phyloP scores from a whole-genome alignment of 2,113 vertebrate species.

The Thalassoma bifasciatum region DNA sequence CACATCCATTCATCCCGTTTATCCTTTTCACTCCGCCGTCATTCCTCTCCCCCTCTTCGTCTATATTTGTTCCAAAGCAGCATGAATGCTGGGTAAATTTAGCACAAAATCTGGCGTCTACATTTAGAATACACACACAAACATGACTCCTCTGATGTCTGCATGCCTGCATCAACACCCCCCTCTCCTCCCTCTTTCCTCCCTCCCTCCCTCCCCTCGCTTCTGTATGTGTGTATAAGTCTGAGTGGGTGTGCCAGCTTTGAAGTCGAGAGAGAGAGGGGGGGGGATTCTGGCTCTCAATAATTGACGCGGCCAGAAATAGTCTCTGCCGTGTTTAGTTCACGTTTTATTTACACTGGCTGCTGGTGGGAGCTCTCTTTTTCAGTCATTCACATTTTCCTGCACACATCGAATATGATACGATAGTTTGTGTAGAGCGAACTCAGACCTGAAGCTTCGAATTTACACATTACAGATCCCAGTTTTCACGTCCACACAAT shows the following conservation, averaged over 20 bases:
- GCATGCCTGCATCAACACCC: background rate
- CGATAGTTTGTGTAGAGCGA: too few relatives aligned
- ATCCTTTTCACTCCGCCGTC: constrained; percentile 3
- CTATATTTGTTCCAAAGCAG: constrained; percentile 13
- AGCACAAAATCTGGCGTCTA: constrained; percentile 21
- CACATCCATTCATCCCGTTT: constrained; percentile 6
- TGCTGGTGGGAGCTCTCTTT: too few relatives aligned
- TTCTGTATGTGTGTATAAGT: constrained; percentile 2
- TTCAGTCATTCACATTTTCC: constrained; percentile 1
- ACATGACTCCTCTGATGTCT: constrained; percentile 7
- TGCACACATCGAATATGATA: background rate
- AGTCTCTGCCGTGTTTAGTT: constrained; percentile 68
- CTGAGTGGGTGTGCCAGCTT: constrained; percentile 16
- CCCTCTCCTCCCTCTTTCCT: constrained; percentile 1
- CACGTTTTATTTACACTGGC: constrained; percentile 33
- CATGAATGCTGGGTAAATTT: constrained; percentile 22
- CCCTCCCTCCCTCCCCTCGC: background rate
- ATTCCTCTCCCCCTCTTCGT: background rate
- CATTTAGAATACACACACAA: constrained; percentile 31
- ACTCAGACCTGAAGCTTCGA: background rate
- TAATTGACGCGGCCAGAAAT: constrained; percentile 67
- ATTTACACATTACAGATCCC: background rate
- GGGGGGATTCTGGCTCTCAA: constrained; percentile 34
- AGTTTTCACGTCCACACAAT: too few relatives aligned
- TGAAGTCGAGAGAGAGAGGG: constrained; percentile 33